Conservation (phyloP, 2,888 invertebrate species). For the Mesodorylaimus sp. region DNA sequence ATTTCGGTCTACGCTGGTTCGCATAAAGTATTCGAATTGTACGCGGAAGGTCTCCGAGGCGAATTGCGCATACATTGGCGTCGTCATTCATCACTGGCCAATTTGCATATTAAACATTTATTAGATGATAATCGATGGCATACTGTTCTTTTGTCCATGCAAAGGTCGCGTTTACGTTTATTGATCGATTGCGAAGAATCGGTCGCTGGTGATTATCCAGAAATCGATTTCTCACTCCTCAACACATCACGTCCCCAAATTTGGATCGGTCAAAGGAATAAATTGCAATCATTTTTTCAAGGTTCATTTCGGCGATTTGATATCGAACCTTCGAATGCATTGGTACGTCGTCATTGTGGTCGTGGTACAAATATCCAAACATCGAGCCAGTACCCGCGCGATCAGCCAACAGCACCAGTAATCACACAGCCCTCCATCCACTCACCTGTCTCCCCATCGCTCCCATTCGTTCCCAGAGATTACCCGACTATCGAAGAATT, state of each 20-base stretch:
- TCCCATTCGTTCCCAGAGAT: no score
- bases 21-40: neutral
- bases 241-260: neutral
- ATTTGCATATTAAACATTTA: neutral
- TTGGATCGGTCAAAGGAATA: constrained; percentile 2
- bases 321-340: no score
- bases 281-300: neutral
- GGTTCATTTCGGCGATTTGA: constrained; percentile 1
- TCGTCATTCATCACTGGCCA: neutral
- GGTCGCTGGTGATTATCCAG: neutral
- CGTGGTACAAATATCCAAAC: no score
- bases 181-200: no score
- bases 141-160: neutral
- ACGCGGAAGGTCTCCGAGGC: neutral
- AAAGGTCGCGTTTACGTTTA: no score
- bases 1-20: neutral
- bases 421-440: no score
- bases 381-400: no score
- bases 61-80: neutral
- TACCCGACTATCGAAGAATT: neutral
- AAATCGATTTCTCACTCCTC: neutral
- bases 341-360: no score
- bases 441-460: no score
- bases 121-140: neutral
- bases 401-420: no score